Conservation (phyloP, 2,113 vertebrate species). For the Takifugu flavidus region DNA sequence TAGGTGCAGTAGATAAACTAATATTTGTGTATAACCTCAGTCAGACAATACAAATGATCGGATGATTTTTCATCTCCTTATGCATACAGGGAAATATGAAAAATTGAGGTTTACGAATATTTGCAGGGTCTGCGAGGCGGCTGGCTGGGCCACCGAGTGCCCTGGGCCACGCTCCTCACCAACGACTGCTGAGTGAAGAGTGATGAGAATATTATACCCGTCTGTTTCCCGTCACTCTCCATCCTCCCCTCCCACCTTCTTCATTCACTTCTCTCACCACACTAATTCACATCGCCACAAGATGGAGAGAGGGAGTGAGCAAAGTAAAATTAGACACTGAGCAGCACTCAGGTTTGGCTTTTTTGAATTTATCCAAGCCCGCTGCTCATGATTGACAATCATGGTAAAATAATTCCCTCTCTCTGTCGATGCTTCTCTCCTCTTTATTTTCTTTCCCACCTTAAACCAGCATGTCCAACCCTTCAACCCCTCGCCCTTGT, state of each 20-base stretch:
- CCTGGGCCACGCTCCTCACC: conserved; percentile 93
- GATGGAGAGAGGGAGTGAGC: conserved; percentile 63
- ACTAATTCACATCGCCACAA: conserved; percentile 92
- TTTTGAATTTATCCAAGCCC: conserved; percentile 71
- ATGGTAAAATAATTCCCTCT: conserved; percentile 88
- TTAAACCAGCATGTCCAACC: conserved; percentile 19
- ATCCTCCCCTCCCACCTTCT: conserved; percentile 69
- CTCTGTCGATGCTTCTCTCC: conserved; percentile 72
- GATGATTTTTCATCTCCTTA: conserved; percentile 99
- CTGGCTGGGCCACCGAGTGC: conserved; percentile 87
- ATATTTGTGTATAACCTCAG: conserved; percentile 99
- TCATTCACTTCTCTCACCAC: conserved; percentile 63
- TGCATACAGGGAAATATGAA: conserved; percentile 99
- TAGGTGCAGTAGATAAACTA: conserved; percentile 96
- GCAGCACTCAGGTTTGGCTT: conserved; percentile 66
- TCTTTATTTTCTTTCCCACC: conserved; percentile 80
- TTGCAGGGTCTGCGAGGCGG: conserved; percentile 90
- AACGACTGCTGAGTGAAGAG: conserved; percentile 89
- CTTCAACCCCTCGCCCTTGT: conserved; percentile 14
- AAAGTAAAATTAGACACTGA: conserved; percentile 34
- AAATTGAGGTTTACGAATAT: conserved; percentile 97
- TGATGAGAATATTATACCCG: conserved; percentile 99
- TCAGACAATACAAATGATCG: conserved; percentile 98
- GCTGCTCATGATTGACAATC: conserved; percentile 88
- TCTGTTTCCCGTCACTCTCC: conserved; percentile 83